Percentiles rank a stretch among this genome's conserved stretches.
Evolutionary conservation across 1,140 invertebrate species (phyloP).

Genomic region (Nylanderia fulva): DNA sequence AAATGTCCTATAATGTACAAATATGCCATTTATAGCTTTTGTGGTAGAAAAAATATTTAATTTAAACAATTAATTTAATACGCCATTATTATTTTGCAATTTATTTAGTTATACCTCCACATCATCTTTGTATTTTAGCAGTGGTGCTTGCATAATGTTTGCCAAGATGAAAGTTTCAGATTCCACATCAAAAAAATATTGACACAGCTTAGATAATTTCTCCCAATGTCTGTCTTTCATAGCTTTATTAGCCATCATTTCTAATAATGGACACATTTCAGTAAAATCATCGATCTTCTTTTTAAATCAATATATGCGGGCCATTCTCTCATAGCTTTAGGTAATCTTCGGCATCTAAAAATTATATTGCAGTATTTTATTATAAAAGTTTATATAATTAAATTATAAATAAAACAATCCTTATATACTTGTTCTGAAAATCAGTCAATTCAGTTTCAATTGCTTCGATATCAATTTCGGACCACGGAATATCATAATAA

Average conservation of each 20-base stretch:
- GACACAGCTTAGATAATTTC: slow-evolving; percentile 90
- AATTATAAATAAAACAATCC: not conserved
- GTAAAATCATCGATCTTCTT: slow-evolving; percentile 97
- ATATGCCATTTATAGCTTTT: slow-evolving; percentile 13
- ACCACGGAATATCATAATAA: slow-evolving; percentile 94
- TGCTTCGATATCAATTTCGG: slow-evolving; percentile 93
- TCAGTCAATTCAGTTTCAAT: slow-evolving; percentile 93
- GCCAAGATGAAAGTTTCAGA: slow-evolving; percentile 92
- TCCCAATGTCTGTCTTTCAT: slow-evolving; percentile 97
- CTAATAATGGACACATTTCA: slow-evolving; percentile 94
- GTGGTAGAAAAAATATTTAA: slow-evolving; percentile 14
- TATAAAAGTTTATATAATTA: not conserved
- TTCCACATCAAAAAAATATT: slow-evolving; percentile 92
- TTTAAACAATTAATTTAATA: not conserved
- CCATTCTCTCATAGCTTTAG: slow-evolving; percentile 95
- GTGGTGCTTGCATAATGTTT: slow-evolving; percentile 93
- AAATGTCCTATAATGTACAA: slow-evolving; percentile 90
- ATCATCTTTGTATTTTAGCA: slow-evolving; percentile 94
- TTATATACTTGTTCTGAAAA: slow-evolving; percentile 93
- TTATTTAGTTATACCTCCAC: slow-evolving; percentile 89
- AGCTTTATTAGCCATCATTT: slow-evolving; percentile 95
- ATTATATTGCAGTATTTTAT: not conserved
- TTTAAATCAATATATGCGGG: slow-evolving; percentile 94
- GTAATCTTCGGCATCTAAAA: slow-evolving; percentile 91
- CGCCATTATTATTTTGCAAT: not conserved